Evolutionary conservation across 2,888 invertebrate genomes (phyloP).

Genomic region (Stegana nigrithorax): DNA sequence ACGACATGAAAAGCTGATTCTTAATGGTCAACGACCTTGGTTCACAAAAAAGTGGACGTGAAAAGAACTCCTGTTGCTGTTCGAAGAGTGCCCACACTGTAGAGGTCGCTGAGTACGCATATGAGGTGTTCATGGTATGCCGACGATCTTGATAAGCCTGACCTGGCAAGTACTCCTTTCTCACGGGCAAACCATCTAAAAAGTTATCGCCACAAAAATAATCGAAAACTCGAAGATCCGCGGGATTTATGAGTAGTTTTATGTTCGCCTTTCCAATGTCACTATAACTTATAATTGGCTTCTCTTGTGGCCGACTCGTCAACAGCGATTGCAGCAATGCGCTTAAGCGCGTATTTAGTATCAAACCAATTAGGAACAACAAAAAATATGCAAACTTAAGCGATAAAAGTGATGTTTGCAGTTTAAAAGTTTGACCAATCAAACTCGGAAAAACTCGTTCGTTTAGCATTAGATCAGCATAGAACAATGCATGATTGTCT

Average conservation of each 20-base stretch:
- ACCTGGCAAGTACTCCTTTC: neutral
- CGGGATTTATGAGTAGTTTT: neutral
- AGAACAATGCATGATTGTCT: neutral
- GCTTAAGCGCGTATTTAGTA: neutral
- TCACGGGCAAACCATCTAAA: neutral
- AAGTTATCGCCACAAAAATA: neutral
- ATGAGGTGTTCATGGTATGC: neutral
- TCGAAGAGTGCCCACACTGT: neutral
- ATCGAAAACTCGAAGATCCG: neutral
- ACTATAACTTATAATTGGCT: neutral
- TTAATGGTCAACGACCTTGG: neutral
- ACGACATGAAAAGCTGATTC: neutral
- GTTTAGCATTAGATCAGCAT: neutral
- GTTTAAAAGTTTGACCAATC: neutral
- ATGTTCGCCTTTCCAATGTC: neutral
- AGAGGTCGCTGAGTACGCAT: neutral
- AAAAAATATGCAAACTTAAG: neutral
- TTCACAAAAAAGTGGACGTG: neutral
- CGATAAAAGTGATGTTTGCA: neutral
- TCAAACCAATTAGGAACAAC: neutral
- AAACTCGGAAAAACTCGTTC: neutral
- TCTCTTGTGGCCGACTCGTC: neutral
- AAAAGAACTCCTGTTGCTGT: neutral
- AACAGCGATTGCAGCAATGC: neutral
- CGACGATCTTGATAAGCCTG: neutral